Evolutionary conservation across 2,113 vertebrate genomes (phyloP).

Genomic region (Octodon degus): DNA sequence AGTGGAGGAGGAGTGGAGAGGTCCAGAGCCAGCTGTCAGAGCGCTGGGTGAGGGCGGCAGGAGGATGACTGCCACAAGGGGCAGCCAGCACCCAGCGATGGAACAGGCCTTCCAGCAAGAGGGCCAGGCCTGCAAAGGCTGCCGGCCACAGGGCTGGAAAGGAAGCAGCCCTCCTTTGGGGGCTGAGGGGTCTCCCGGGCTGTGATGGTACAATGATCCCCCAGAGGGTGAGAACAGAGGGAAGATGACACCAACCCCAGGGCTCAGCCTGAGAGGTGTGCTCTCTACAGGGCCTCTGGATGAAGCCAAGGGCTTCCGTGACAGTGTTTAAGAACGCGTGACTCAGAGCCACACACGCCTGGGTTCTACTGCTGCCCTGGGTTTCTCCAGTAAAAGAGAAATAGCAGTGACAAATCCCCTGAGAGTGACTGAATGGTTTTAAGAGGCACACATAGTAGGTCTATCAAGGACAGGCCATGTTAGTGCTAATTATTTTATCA

Average conservation of each 20-base stretch:
- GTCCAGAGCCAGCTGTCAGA: not conserved
- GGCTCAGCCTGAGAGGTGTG: not conserved
- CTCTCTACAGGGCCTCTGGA: not conserved
- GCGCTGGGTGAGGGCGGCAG: not conserved
- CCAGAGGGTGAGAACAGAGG: not conserved
- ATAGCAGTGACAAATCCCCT: too few species aligned
- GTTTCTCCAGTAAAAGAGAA: not conserved
- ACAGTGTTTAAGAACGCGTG: not conserved
- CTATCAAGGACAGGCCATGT: not conserved
- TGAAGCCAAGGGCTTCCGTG: not conserved
- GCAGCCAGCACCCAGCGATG: not conserved
- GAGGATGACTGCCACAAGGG: too few species aligned
- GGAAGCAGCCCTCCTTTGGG: not conserved
- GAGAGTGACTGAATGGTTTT: not conserved
- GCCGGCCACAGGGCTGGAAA: not conserved
- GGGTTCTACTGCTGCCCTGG: not conserved
- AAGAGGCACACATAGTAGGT: rapidly evolving
- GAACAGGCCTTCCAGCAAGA: not conserved
- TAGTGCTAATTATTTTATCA: not conserved
- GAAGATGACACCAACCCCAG: not conserved
- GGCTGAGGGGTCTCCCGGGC: not conserved
- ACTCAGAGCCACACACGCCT: not conserved
- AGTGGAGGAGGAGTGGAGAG: too few species aligned
- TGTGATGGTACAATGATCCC: not conserved
- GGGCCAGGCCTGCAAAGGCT: rapidly evolving